Evolutionary conservation across 1,140 invertebrate genomes (phyloP), one percentile per base, ranked within the genome.

Genomic region (Chrysomallon squamiferum): DNA sequence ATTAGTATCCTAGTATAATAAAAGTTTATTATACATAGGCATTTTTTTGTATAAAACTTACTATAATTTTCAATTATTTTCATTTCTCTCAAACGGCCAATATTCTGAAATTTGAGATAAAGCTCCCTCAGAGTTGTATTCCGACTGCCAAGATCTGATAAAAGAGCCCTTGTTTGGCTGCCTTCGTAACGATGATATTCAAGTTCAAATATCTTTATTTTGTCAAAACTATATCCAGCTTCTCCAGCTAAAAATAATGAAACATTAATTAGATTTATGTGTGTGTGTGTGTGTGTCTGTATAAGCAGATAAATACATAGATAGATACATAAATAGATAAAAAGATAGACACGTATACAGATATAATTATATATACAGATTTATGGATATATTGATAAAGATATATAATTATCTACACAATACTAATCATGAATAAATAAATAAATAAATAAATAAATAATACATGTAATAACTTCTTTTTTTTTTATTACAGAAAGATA

Each of bases 81-180:
- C 75, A 75, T 77, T 52, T 72, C 68, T 49, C 69, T 43, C 13
- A 56, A 58, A 22, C 65, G 57, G 32, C 63, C 56, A 3, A 71
- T 65, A 20, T 25, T 52, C 3, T 45, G 69, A 6, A 77, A 63
- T 66, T 68, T 68, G 11, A 67, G 65, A 70, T 75, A 75, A n/a
- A 77, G 63, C 29, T 75, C 73, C 30, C 61, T 60, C 0, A 73
- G 59, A 13, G 67, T 77, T 13, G 59, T 66, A 52, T 68, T 70
- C 22, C 64, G 54, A n/a, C 62, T 65, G 0, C 72, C 72, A 64
- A 71, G 68, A 57, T 77, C 73, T 73, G 65, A 71, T 18, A 77
- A 47, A 20, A 77, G 25, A 22, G 65, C 62, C 33, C 60, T 68
- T 0, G 70, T 69, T 20, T 72, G 72, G 49, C 75, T 77, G 25